Conservation (phyloP, 2,113 vertebrate genomes). For the Microtus montanus region DNA sequence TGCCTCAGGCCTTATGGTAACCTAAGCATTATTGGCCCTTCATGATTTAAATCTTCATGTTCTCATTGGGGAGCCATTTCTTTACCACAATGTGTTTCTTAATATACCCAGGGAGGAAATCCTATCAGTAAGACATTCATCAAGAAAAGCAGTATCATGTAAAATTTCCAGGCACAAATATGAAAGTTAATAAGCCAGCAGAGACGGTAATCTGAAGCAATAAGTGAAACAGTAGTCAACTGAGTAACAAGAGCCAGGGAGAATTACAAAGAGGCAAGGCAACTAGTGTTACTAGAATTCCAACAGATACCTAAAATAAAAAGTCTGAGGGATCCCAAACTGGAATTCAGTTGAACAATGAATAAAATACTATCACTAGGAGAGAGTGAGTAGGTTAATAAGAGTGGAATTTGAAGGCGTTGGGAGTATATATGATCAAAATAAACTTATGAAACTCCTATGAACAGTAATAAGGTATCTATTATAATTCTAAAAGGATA, state of each 20-base stretch:
- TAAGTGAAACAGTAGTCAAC: not conserved
- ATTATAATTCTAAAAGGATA: not conserved
- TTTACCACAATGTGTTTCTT: not conserved
- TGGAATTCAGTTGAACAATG: not conserved
- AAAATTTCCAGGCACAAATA: not conserved
- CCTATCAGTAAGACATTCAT: not conserved
- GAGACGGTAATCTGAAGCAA: too few relatives aligned
- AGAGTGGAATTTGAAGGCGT: not conserved
- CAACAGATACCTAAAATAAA: not conserved
- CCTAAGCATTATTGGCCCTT: not conserved
- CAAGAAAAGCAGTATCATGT: not conserved
- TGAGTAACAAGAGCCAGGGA: not conserved
- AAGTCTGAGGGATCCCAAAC: not conserved
- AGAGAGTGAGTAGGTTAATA: not conserved
- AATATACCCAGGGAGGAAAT: not conserved
- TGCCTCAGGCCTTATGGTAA: not conserved
- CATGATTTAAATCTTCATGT: not conserved
- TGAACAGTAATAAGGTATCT: not conserved
- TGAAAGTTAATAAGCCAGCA: not conserved
- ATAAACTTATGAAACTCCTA: not conserved
- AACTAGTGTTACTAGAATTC: too few relatives aligned
- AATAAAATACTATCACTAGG: not conserved
- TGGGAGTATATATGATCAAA: not conserved
- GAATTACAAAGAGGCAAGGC: not conserved
- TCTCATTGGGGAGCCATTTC: not conserved